These are phyloP conservation scores for Iguana delicatissima DNA, from an alignment of 2,797 vertebrate species.

Conservation along the genomic window DNA sequence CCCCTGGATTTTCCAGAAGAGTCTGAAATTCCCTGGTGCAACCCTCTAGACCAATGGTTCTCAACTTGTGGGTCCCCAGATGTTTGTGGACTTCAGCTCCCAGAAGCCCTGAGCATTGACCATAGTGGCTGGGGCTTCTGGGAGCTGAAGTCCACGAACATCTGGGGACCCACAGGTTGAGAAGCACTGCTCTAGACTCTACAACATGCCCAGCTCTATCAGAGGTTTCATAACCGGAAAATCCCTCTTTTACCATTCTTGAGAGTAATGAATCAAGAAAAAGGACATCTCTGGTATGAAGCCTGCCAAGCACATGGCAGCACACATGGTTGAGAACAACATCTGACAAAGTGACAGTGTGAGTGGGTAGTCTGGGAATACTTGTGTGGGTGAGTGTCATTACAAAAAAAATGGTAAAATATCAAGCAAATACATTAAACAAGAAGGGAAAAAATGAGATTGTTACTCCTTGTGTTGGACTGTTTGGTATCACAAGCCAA, in stretches of 20 bases:
- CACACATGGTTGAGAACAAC: constrained; percentile 25
- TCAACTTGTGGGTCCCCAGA: no score
- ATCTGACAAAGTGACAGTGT: constrained; percentile 22
- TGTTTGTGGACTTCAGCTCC: no score
- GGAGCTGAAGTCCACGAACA: no score
- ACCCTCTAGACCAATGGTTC: no score
- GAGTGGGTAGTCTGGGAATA: constrained; percentile 39
- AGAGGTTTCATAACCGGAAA: not conserved
- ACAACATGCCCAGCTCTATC: no score
- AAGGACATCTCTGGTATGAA: not conserved
- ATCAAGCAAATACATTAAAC: constrained; percentile 21
- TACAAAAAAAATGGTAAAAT: constrained; percentile 27
- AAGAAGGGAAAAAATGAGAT: not conserved
- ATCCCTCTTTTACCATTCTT: not conserved
- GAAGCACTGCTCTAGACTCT: no score
- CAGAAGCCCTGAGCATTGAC: no score
- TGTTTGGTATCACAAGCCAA: constrained; percentile 16
- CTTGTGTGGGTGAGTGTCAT: constrained; percentile 18
- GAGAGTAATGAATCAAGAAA: constrained; percentile 10
- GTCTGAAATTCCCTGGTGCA: no score
- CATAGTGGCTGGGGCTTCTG: no score
- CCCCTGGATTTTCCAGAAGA: no score
- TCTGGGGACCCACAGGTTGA: no score
- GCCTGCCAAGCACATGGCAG: constrained; percentile 28
- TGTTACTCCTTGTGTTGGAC: constrained; percentile 15